A percentile compares a stretch with the other conserved stretches of the same genome.
These are phyloP conservation scores for Leucophenga montana DNA, from an alignment of 2,888 invertebrate genomes.

Conservation along the genomic window DNA sequence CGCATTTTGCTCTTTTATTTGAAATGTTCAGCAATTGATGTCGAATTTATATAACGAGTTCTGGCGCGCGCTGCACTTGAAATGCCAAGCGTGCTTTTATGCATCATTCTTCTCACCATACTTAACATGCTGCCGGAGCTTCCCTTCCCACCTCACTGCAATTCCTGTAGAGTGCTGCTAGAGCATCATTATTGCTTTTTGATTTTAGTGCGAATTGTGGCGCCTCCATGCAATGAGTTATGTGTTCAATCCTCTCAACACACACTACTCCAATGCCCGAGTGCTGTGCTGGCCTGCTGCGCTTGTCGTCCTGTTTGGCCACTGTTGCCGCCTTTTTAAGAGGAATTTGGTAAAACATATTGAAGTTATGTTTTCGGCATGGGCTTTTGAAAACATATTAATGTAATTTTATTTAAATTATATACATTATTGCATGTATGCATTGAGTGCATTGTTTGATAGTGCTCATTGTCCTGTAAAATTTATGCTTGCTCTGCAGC, in stretches of 20 bases:
- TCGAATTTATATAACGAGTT: constrained; percentile 67
- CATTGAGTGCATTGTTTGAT: constrained; percentile 1
- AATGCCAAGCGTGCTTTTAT: constrained; percentile 15
- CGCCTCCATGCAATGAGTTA: constrained; percentile 49
- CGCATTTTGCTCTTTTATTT: constrained; percentile 4
- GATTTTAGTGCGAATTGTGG: constrained; percentile 56
- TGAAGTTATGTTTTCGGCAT: constrained; percentile 38
- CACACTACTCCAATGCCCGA: not conserved
- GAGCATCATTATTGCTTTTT: constrained; percentile 64
- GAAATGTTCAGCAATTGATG: constrained; percentile 60
- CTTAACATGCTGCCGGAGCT: constrained; percentile 27
- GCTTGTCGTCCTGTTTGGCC: constrained; percentile 26
- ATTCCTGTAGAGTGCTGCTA: constrained; percentile 8
- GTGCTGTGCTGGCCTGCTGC: constrained; percentile 28
- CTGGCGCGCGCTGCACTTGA: constrained; percentile 41
- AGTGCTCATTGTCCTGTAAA: constrained; percentile 9
- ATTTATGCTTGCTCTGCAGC: constrained; percentile 1
- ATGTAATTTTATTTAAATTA: constrained; percentile 65
- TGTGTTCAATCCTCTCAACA: constrained; percentile 33
- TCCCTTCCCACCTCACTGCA: not conserved
- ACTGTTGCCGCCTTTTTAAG: not conserved
- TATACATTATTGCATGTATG: constrained; percentile 54
- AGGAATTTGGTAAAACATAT: constrained; percentile 33
- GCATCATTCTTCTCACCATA: constrained; percentile 31
- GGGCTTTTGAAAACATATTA: constrained; percentile 52